phyloP scores from a whole-genome alignment of 2,113 vertebrate genomes.

The Apaloderma vittatum region DNA sequence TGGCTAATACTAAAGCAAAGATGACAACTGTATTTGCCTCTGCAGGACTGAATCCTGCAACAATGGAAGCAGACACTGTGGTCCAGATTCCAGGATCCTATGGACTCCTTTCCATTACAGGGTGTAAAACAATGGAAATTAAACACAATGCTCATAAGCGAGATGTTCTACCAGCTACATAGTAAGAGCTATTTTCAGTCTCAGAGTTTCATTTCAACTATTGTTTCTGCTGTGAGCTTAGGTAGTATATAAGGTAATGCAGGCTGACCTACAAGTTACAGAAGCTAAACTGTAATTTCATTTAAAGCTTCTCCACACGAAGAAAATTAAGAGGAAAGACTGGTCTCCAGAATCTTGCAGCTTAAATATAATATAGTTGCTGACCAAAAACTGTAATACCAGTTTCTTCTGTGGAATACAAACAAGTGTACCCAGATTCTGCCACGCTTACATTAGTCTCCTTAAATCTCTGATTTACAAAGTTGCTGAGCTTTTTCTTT shows the following conservation, averaged over 20 bases:
- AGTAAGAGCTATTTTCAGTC: slow-evolving; percentile 30
- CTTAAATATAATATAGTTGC: background rate
- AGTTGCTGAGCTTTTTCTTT: background rate
- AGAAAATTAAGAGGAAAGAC: background rate
- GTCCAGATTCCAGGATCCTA: slow-evolving; percentile 34
- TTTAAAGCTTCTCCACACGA: background rate
- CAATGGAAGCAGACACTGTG: slow-evolving; percentile 44
- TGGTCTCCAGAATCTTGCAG: background rate
- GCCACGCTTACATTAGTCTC: background rate
- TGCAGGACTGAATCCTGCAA: slow-evolving; percentile 26
- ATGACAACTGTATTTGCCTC: slow-evolving; percentile 52
- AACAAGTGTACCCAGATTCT: background rate
- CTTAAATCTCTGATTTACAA: background rate
- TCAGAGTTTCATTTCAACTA: background rate
- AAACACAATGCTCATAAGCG: slow-evolving; percentile 1
- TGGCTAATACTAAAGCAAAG: slow-evolving; percentile 37
- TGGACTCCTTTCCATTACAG: slow-evolving; percentile 36
- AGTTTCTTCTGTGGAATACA: background rate
- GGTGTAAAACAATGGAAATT: slow-evolving; percentile 32
- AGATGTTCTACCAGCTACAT: background rate
- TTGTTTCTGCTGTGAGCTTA: background rate
- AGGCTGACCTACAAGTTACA: background rate
- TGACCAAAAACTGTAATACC: background rate
- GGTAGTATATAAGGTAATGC: background rate
- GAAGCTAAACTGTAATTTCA: background rate